Evolutionary conservation across 1,140 invertebrate genomes (phyloP).

Genomic region (Neodiprion virginianus): DNA sequence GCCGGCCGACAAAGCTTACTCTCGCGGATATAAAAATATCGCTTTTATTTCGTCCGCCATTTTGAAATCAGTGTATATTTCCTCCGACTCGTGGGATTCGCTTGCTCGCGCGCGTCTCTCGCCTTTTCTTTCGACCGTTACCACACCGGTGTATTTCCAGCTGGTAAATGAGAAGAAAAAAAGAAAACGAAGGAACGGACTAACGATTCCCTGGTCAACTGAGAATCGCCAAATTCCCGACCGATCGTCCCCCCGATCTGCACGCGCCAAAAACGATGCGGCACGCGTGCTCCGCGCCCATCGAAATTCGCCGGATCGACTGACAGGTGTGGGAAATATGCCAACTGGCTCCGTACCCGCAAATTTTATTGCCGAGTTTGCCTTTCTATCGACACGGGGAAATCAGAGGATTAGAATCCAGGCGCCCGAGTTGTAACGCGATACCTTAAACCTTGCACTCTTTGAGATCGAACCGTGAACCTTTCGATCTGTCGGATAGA

Average conservation of each 20-base stretch:
- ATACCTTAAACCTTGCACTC: background rate
- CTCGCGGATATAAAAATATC: conserved; percentile 58
- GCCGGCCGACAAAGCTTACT: conserved; percentile 47
- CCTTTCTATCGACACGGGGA: background rate
- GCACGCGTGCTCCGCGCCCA: no score
- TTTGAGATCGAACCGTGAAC: no score
- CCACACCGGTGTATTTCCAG: background rate
- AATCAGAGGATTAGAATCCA: background rate
- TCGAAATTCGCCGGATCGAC: background rate
- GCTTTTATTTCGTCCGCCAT: conserved; percentile 46
- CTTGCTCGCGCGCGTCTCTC: background rate
- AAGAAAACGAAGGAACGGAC: background rate
- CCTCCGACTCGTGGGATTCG: conserved; percentile 7
- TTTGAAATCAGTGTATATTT: conserved; percentile 6
- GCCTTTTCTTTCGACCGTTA: background rate
- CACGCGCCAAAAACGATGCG: no score
- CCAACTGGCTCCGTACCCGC: background rate
- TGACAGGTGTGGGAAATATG: background rate
- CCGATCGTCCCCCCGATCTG: no score
- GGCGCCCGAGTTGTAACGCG: background rate
- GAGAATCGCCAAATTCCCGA: no score
- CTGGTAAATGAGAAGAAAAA: no score
- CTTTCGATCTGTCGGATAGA: no score
- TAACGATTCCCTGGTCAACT: no score
- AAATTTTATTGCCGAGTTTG: background rate